Base-by-base conservation (phyloP, 2,113 vertebrate species). In the Cacatua alba region DNA sequence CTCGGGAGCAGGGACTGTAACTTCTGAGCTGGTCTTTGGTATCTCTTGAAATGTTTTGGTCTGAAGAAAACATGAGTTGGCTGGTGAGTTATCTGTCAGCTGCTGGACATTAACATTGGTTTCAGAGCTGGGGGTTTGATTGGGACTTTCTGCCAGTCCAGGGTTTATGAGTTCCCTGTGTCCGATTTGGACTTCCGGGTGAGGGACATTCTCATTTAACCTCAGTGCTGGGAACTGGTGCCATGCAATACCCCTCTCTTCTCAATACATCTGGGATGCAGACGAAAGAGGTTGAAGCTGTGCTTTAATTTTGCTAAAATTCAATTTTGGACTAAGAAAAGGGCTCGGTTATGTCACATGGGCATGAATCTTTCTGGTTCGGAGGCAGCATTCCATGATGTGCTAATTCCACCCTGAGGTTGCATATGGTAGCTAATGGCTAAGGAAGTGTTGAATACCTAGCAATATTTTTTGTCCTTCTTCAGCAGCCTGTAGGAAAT, bases 401-500 rank as follows among this genome's bases (percentile, higher is more conserved):
- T 78, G 46, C 16, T 79, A 63, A 46, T 88, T 93, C 59, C 82
- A 88, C 13, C 26, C 71, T 8, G 52, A 76, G 43, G 49, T 7
- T 91, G 41, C 69, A 35, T n/a, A 41, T 12, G 35, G 17, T 64
- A 78, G 69, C 83, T 91, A 71, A 67, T 64, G 82, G 87, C 35
- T 96, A 83, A 92, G 68, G 89, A 96, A 96, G n/a, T 52, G 55
- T 82, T 86, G 55, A 96, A 55, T 70, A 63, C 52, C 86, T 95
- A 72, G 82, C 68, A 88, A 92, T 78, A 69, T 41, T 90, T 94
- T 90, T 75, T 88, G 43, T 89, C 33, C 10, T 81, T 82, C 49
- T 95, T 88, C 83, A 65, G 81, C 86, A 94, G 88, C 49, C 88
- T 95, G 60, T 81, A 95, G 94, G 52, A 89, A 94, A 86, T 95